These are phyloP conservation scores for Aplidium turbinatum DNA, from an alignment of 23 tunicate genomes.

Conservation along the genomic window DNA sequence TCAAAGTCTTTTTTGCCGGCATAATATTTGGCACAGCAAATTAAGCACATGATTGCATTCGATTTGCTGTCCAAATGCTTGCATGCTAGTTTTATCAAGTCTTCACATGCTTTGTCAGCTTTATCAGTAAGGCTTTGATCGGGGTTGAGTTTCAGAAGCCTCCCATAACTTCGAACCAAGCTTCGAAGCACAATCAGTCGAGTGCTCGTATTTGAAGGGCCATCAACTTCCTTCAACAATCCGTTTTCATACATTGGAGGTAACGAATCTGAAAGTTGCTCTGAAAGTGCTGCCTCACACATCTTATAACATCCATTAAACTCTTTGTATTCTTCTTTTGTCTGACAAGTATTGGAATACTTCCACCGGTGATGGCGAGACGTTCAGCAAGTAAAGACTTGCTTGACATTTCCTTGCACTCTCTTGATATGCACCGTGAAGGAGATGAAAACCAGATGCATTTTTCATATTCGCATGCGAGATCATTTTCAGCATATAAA, in stretches of 20 bases:
- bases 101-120: constrained; percentile 15
- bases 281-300: constrained; percentile 3
- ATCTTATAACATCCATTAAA: constrained; percentile 6
- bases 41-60: constrained; percentile 3
- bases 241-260: constrained; percentile 44
- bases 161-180: constrained; percentile 25
- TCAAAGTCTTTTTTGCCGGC: constrained; percentile 13
- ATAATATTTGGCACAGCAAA: constrained; percentile 46
- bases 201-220: background rate
- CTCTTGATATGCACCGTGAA: background rate
- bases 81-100: background rate
- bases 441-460: background rate
- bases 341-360: background rate
- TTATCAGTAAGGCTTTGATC: background rate
- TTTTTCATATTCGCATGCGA: background rate
- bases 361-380: background rate
- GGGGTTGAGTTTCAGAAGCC: background rate
- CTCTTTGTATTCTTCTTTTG: background rate
- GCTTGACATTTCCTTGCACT: background rate
- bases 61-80: background rate
- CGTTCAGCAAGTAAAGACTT: constrained; percentile 10
- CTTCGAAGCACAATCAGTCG: constrained; percentile 21
- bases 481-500: background rate
- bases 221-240: constrained; percentile 23
- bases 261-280: no score